Conservation (phyloP, 92 coral and sea anemone genomes). For the Desmophyllum pertusum region DNA sequence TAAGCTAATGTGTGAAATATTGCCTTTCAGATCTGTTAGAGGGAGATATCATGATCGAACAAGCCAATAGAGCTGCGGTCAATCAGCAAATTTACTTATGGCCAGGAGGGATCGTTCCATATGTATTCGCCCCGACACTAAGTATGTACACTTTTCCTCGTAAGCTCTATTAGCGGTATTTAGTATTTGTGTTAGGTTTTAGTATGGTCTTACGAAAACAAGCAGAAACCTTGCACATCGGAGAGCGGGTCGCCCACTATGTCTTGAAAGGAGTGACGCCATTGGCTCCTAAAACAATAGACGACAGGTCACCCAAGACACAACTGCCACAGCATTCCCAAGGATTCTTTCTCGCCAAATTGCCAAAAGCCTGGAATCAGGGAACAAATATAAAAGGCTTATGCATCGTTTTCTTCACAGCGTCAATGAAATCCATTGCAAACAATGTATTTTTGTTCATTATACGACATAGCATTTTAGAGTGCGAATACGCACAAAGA, state of each 20-base stretch:
- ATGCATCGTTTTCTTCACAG: too few relatives aligned
- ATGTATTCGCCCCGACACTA: conserved; percentile 39
- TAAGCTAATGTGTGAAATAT: background rate
- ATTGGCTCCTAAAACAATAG: background rate
- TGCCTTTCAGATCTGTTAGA: conserved; percentile 44
- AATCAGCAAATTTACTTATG: conserved; percentile 39
- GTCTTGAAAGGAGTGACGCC: background rate
- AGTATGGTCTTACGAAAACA: background rate
- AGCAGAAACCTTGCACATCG: background rate
- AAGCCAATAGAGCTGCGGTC: conserved; percentile 29
- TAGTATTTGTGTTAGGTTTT: background rate
- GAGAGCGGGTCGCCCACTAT: background rate
- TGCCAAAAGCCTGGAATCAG: too few relatives aligned
- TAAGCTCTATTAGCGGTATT: background rate
- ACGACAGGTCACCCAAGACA: background rate
- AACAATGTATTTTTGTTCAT: too few relatives aligned
- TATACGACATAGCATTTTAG: too few relatives aligned
- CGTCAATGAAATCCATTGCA: too few relatives aligned
- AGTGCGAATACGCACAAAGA: too few relatives aligned
- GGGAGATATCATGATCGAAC: conserved; percentile 55
- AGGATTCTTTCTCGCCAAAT: too few relatives aligned
- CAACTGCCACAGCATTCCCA: too few relatives aligned
- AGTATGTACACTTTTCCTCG: conserved; percentile 23
- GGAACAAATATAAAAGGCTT: too few relatives aligned
- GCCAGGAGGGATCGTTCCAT: conserved; percentile 57